A percentile compares a stretch with the other conserved stretches of the same genome.
These are phyloP conservation scores for Lasioglossum pauxillum DNA, from an alignment of 2,888 invertebrate genomes.

Conservation along the genomic window DNA sequence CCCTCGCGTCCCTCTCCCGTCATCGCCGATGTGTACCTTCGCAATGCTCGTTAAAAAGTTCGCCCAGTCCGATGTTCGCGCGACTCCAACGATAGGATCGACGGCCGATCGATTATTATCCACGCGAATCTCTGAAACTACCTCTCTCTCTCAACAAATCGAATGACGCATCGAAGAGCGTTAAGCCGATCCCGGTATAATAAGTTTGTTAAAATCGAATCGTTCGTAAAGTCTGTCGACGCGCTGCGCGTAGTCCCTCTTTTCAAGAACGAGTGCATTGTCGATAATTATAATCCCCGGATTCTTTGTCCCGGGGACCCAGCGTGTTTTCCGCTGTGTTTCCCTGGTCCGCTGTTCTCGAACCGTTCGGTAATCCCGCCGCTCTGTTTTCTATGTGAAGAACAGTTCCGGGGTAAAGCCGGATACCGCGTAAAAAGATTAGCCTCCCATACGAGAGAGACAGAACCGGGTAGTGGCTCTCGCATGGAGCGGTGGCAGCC, in stretches of 20 bases:
- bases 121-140: background rate
- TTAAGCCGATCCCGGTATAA: background rate
- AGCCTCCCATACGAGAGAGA: slow-evolving; percentile 44
- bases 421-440: slow-evolving; percentile 63
- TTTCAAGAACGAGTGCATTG: background rate
- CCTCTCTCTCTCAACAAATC: background rate
- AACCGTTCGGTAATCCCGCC: slow-evolving; percentile 5
- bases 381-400: slow-evolving; percentile 27
- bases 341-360: background rate
- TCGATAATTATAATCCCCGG: slow-evolving; percentile 41
- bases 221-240: background rate
- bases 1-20: background rate
- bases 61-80: background rate
- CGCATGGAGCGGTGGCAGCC: slow-evolving; percentile 4
- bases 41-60: background rate
- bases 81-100: background rate
- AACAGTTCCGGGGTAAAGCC: slow-evolving; percentile 37
- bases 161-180: background rate
- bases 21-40: background rate
- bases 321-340: background rate
- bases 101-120: background rate
- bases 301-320: slow-evolving; percentile 13
- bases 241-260: background rate
- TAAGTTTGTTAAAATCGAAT: background rate
- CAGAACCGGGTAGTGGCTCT: background rate